A percentile compares a stretch with the other conserved stretches of the same genome.
Evolutionary conservation across 2,113 vertebrate genomes (phyloP).

Genomic region (Mus spicilegus): DNA sequence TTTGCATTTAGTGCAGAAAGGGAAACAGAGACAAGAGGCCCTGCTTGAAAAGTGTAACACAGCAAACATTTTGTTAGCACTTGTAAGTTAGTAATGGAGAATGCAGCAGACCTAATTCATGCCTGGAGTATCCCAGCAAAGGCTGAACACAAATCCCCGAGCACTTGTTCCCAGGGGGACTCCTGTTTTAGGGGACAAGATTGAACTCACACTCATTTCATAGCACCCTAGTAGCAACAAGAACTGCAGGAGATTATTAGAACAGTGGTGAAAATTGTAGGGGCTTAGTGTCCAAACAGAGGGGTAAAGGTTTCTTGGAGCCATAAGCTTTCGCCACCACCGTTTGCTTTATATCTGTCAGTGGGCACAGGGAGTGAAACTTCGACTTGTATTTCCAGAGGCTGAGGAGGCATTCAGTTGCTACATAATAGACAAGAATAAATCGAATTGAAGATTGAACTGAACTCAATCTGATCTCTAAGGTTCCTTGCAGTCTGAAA

Average conservation of each 20-base stretch:
- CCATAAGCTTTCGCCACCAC: neutral
- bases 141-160: neutral
- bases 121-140: neutral
- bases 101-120: neutral
- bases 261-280: neutral
- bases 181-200: neutral
- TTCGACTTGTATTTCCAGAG: slow-evolving; percentile 35
- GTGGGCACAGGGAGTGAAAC: neutral
- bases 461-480: slow-evolving; percentile 17
- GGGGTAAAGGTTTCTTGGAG: neutral
- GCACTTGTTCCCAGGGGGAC: neutral
- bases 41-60: neutral
- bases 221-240: neutral
- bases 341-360: neutral
- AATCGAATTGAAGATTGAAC: slow-evolving; percentile 53
- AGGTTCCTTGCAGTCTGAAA: slow-evolving; percentile 17
- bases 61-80: slow-evolving; percentile 15
- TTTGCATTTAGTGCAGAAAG: neutral
- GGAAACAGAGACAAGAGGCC: neutral
- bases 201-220: neutral
- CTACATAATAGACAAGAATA: neutral
- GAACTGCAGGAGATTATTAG: neutral
- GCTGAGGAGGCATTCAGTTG: neutral
- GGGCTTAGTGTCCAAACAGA: neutral
- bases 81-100: neutral